Evolutionary conservation across 2,888 invertebrate species (phyloP).

Genomic region (Neocrepidodera transversa): DNA sequence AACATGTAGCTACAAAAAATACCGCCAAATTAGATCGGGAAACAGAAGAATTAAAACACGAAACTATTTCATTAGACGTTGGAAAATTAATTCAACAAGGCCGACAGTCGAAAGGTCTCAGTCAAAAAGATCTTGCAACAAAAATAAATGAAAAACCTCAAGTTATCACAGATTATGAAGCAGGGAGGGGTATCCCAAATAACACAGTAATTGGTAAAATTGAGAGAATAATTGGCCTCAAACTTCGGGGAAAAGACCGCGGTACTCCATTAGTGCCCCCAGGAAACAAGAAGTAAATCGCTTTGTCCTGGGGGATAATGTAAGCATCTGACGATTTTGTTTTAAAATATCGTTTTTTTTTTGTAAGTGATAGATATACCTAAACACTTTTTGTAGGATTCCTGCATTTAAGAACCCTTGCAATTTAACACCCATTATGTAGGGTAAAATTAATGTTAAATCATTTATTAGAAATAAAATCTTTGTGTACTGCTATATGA

Average conservation of each 20-base stretch:
- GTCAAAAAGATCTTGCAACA: constrained; percentile 98
- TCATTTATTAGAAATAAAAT: constrained; percentile 35
- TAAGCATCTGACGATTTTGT: constrained; percentile 10
- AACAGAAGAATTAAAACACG: constrained; percentile 97
- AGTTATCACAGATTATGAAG: constrained; percentile 96
- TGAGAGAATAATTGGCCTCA: constrained; percentile 92
- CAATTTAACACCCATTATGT: constrained; percentile 23
- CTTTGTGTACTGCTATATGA: constrained; percentile 31
- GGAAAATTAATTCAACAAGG: constrained; percentile 96
- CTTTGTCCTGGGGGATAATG: constrained; percentile 57
- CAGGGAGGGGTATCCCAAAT: constrained; percentile 96
- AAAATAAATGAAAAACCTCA: constrained; percentile 99
- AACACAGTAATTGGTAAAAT: constrained; percentile 95
- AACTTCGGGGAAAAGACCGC: constrained; percentile 94
- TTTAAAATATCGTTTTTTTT: constrained; percentile 18
- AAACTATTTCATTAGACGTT: constrained; percentile 84
- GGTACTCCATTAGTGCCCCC: constrained; percentile 77
- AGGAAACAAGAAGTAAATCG: constrained; percentile 71
- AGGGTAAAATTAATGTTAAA: constrained; percentile 32
- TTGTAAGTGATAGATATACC: constrained; percentile 21
- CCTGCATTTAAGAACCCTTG: constrained; percentile 39
- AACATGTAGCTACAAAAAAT: constrained; percentile 95
- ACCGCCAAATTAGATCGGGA: constrained; percentile 97
- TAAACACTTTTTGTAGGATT: constrained; percentile 31
- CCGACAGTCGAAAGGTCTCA: constrained; percentile 89